Percentiles rank a stretch among this genome's conserved stretches.
phyloP scores from a whole-genome alignment of 2,888 invertebrate species.

The Scelioninae gen. 1 region DNA sequence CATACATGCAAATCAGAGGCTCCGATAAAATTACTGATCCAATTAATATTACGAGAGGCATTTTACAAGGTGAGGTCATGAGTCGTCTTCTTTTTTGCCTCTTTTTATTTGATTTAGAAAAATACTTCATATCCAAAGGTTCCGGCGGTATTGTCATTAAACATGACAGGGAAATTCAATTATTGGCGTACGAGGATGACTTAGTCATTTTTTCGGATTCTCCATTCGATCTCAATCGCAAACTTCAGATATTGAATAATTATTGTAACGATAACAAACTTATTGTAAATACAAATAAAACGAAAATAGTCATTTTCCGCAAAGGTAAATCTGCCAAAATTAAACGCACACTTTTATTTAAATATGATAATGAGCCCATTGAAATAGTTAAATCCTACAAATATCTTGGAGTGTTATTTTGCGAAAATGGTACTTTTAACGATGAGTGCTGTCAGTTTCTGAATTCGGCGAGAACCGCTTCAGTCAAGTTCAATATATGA shows the following conservation, averaged over 20 bases:
- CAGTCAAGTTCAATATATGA: background rate
- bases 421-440: background rate
- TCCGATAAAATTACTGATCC: background rate
- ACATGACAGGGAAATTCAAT: background rate
- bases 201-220: background rate
- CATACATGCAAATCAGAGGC: background rate
- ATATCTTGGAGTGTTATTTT: constrained; percentile 7
- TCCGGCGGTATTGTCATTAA: background rate
- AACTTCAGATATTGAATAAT: too few relatives aligned
- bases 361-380: background rate
- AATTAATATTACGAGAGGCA: background rate
- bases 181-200: background rate
- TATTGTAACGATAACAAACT: background rate
- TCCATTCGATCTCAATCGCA: too few relatives aligned
- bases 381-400: constrained; percentile 4
- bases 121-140: background rate
- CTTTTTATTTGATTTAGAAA: background rate
- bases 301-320: background rate
- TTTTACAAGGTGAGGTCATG: background rate
- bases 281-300: constrained; percentile 1
- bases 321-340: background rate
- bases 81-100: background rate
- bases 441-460: background rate
- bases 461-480: background rate
- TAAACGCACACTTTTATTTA: background rate